Base-by-base conservation (phyloP, 2,113 vertebrate genomes). In the Indri indri region DNA sequence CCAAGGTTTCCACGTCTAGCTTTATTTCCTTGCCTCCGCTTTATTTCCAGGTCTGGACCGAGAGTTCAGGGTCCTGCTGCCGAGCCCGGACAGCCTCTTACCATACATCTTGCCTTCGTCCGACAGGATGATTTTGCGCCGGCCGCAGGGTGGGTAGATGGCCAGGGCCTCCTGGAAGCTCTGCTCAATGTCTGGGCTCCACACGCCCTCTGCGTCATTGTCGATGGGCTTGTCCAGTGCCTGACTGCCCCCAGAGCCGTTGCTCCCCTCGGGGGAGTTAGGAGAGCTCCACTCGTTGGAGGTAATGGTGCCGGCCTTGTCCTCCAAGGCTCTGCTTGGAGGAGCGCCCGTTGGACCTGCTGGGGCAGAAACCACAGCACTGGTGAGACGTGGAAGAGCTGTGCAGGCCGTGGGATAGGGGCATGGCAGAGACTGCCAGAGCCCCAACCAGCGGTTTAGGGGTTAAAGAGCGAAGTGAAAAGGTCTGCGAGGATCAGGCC, bases 21-120 rank as follows among this genome's bases (percentile, higher is more conserved):
- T n/a, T 63, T 61, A 57, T 57, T 57, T 57, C n/a, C 30, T 16
- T 37, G 22, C 76, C 50, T 52, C 8, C 3, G 23, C 32, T 65
- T 54, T n/a, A 5, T 11, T 50, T 82, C 34, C 8, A 14, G 68
- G 52, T 8, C 42, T 34, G 40, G n/a, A 27, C 6, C 27, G 1
- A 1, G 73, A 83, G 59, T 16, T 42, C 91, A 25, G 50, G 54
- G 34, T 6, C 42, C 16, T 3, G 59, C 34, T n/a, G 45, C 50
- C 86, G 70, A 8, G 50, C 27, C 88, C 88, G 6, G 11, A 54
- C 25, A 86, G 12, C 50, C 96, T 92, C 99, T 99, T 98, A 99
- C 99, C 99, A n/a, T 99, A 99, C 99, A 99, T 99, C 99, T 99
- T 99, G 96, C 99, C 99, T 97, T 99, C 99, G 0, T 99, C 99